These are phyloP conservation scores for Germaria angustata DNA, from an alignment of 2,888 invertebrate species.

Conservation along the genomic window DNA sequence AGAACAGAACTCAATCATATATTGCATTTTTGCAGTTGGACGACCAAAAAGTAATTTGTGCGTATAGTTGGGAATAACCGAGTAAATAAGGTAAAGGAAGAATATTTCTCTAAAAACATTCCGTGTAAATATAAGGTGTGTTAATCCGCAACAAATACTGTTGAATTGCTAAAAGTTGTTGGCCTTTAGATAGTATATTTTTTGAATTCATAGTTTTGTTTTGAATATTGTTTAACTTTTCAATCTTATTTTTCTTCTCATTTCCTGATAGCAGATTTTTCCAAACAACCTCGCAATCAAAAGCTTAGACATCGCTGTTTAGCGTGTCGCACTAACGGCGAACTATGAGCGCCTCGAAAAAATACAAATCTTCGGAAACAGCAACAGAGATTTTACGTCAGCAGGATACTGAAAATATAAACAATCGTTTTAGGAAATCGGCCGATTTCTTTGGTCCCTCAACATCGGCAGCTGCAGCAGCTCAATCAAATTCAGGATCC, in stretches of 20 bases:
- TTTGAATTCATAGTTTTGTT: too few relatives aligned
- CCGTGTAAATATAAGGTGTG: background rate
- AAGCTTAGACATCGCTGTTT: conserved; percentile 57
- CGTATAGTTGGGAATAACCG: background rate
- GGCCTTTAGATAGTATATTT: too few relatives aligned
- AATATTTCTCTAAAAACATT: background rate
- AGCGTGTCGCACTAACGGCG: conserved; percentile 53
- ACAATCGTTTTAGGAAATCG: conserved; percentile 69
- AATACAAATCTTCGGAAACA: conserved; percentile 79
- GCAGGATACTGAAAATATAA: conserved; percentile 78
- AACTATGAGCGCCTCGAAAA: conserved; percentile 80
- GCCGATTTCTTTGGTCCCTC: conserved; percentile 70
- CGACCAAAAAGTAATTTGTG: conserved; percentile 21
- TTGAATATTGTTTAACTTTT: background rate
- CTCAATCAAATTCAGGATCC: conserved; percentile 54
- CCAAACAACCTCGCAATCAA: background rate
- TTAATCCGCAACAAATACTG: background rate
- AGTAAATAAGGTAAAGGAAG: background rate
- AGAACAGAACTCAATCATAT: conserved; percentile 26
- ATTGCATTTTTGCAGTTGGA: conserved; percentile 27
- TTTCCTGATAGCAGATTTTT: conserved; percentile 7
- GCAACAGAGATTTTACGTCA: conserved; percentile 72
- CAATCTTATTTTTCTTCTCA: background rate
- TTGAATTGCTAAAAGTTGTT: too few relatives aligned
- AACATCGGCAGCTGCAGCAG: conserved; percentile 65